Evolutionary conservation across 2,113 vertebrate species (phyloP).

Genomic region (Sprattus sprattus): DNA sequence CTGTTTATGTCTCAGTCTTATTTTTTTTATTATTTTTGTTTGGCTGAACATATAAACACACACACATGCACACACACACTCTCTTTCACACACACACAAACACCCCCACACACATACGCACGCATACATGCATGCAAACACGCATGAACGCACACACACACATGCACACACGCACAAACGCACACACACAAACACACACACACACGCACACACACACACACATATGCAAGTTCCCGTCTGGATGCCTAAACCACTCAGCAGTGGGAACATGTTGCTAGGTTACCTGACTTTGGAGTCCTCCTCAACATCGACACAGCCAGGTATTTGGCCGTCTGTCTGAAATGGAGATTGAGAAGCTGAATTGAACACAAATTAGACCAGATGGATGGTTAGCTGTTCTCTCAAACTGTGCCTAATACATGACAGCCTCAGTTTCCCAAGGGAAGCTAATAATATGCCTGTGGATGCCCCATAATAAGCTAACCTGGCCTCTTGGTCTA

Average conservation of each 20-base stretch:
- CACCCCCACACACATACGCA: not conserved
- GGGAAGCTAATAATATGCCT: not conserved
- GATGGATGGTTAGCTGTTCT: not conserved
- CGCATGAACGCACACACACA: not conserved
- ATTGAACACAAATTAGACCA: not conserved
- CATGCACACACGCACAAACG: not conserved
- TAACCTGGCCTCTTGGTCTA: not conserved
- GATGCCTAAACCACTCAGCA: not conserved
- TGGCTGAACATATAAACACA: not conserved
- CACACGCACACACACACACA: not conserved
- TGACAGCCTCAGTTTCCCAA: not conserved
- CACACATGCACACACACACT: not conserved
- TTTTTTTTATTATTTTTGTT: not conserved
- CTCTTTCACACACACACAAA: not conserved
- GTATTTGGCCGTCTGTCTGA: not conserved
- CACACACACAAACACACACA: not conserved
- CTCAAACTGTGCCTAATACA: not conserved
- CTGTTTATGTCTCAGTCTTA: constrained; percentile 8
- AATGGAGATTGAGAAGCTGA: not conserved
- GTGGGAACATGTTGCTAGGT: constrained; percentile 39
- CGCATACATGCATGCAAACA: not conserved
- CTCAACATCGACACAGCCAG: not conserved
- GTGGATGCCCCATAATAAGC: not conserved
- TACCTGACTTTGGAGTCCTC: constrained; percentile 15
- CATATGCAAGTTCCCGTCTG: not conserved